Evolutionary conservation across 2,888 invertebrate genomes (phyloP), one percentile per base, ranked within the genome.

Genomic region (Selenia dentaria): DNA sequence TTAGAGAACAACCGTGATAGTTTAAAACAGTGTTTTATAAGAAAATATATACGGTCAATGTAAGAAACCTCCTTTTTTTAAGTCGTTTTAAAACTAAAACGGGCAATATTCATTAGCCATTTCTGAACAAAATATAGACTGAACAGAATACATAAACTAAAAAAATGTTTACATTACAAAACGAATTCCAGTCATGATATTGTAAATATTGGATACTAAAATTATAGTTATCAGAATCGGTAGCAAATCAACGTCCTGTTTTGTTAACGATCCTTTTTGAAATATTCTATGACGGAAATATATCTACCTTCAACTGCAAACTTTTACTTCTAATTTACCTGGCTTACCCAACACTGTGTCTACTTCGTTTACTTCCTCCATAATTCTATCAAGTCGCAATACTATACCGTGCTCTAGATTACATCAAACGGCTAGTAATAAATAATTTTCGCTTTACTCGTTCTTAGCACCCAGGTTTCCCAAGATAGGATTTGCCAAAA

Each of bases 381-480:
- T 75, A 74, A 64, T 63, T 70, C 68, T 57, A 61, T 65, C 64
- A 60, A 41, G 50, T 53, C 46, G 53, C 59, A 59, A 47, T 25
- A 43, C 49, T 22, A 34, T 27, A 33, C 33, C 38, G 37, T 47
- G 41, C 12, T 38, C 36, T 27, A 42, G 48, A 42, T 47, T 42
- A 9, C 46, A 40, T 47, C 35, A 46, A 47, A 47, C 14, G 33
- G 32, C 27, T 12, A 14, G 48, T 22, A 18, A 42, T 34, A 37
- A 44, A 44, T 31, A 11, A 44, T 38, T 14, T 26, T 26, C 6
- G 26, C 16, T 18, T 20, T 48, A 44, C 47, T 31, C 31, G 29
- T 31, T 31, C 29, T 41, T 36, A 16, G 8, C 35, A 32, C 39
- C 22, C 43, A 49, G 12, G 14, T 37, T 44, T 39, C 34, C 2